Evolutionary conservation across 2,797 vertebrate genomes (phyloP).

Genomic region (Varecia variegata): DNA sequence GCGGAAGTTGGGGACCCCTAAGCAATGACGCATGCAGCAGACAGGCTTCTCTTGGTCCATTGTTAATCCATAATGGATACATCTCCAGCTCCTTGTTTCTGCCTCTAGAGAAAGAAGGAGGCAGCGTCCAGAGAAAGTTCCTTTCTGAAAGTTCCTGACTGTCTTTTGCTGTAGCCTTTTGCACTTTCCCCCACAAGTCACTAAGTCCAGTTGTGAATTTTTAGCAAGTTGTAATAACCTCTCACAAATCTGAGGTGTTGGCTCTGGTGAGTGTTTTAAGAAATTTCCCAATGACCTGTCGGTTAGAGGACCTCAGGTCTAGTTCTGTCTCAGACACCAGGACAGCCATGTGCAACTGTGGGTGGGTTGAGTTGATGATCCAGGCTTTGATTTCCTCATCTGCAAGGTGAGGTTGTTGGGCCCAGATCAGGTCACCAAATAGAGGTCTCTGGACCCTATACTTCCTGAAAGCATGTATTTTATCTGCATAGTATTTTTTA

Average conservation of each 20-base stretch:
- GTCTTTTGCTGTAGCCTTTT: neutral
- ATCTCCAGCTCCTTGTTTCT: neutral
- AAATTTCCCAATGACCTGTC: neutral
- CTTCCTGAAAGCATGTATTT: neutral
- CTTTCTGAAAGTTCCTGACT: neutral
- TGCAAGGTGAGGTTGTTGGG: neutral
- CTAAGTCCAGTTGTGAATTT: neutral
- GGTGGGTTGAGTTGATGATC: neutral
- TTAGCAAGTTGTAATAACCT: neutral
- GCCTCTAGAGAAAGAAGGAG: constrained; percentile 22
- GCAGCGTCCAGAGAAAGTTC: neutral
- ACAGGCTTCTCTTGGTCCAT: constrained; percentile 51
- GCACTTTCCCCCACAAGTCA: neutral
- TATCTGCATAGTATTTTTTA: neutral
- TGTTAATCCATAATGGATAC: constrained; percentile 38
- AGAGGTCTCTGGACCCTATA: neutral
- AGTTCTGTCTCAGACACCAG: neutral
- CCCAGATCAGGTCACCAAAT: neutral
- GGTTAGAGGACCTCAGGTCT: neutral
- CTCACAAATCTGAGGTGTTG: neutral
- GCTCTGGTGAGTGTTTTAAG: neutral
- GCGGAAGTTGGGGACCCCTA: neutral
- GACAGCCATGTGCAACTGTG: neutral
- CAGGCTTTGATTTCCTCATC: neutral
- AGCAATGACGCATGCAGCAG: neutral